Conservation (phyloP, 2,113 vertebrate genomes). For the Lynx canadensis region DNA sequence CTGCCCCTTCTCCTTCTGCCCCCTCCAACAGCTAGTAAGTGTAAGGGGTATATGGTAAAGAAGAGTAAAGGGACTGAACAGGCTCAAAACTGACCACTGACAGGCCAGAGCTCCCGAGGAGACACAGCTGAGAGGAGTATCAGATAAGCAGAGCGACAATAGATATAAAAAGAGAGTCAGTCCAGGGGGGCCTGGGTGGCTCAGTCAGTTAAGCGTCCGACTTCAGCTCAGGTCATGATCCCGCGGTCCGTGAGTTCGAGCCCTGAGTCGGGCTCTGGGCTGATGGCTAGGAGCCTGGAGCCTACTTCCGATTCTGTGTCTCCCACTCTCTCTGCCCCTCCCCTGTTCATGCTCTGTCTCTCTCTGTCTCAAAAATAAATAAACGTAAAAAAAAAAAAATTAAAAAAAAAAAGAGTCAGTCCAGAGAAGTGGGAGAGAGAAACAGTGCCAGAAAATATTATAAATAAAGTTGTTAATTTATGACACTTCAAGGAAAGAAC, state of each 20-base stretch:
- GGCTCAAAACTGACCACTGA: background rate
- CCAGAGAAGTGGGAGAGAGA: background rate
- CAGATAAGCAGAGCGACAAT: background rate
- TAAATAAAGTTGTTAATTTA: background rate
- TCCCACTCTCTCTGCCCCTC: no score
- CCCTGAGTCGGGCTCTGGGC: no score
- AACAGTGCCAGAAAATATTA: background rate
- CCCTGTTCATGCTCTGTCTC: no score
- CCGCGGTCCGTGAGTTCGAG: no score
- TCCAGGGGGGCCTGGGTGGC: background rate
- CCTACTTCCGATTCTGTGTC: no score
- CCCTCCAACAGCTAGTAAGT: background rate
- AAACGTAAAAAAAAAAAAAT: no score
- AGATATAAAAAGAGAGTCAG: background rate
- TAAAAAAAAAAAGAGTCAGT: background rate
- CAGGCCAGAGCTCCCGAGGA: no score
- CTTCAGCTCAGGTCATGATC: no score
- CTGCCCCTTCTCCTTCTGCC: no score
- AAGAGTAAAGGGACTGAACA: background rate
- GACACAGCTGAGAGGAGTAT: background rate
- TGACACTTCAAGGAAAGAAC: background rate
- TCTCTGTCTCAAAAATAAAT: no score
- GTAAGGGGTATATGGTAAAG: background rate
- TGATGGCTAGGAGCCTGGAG: no score
- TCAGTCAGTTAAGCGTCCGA: no score